Conservation (phyloP, 2,888 invertebrate genomes). For the Chloromyia formosa region DNA sequence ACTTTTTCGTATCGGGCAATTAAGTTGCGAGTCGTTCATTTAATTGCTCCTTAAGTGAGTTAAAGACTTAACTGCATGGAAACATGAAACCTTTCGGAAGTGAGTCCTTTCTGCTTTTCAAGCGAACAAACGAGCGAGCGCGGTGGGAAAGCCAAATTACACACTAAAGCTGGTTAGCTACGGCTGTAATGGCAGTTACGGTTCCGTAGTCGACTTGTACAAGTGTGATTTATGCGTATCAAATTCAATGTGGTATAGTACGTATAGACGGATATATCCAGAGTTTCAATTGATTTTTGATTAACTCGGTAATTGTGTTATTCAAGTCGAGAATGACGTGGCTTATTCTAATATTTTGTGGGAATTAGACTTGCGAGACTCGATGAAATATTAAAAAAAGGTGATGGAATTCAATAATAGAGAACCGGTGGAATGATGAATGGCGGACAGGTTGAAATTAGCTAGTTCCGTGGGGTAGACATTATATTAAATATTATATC, state of each 20-base stretch:
- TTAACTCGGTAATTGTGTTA: background rate
- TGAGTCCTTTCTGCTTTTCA: background rate
- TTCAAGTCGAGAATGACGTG: background rate
- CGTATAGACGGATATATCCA: background rate
- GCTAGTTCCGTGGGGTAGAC: too few relatives aligned
- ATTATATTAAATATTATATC: too few relatives aligned
- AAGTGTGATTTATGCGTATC: background rate
- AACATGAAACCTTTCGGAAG: slow-evolving; percentile 15
- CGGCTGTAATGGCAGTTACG: background rate
- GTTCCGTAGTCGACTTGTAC: background rate
- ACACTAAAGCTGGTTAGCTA: background rate
- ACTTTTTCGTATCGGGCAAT: slow-evolving; percentile 1
- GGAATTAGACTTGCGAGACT: background rate
- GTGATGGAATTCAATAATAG: too few relatives aligned
- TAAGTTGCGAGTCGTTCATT: slow-evolving; percentile 18
- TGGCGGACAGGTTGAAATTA: too few relatives aligned
- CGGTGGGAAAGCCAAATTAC: background rate
- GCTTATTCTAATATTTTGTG: background rate
- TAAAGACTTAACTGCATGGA: slow-evolving; percentile 18
- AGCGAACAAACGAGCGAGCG: background rate
- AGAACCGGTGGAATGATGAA: too few relatives aligned
- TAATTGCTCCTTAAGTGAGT: slow-evolving; percentile 26
- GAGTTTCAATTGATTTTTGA: slow-evolving; percentile 2
- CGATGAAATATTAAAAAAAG: too few relatives aligned
- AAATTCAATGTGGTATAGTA: background rate